Conservation (phyloP, 1,140 invertebrate genomes). For the Scaptomyza graminum region DNA sequence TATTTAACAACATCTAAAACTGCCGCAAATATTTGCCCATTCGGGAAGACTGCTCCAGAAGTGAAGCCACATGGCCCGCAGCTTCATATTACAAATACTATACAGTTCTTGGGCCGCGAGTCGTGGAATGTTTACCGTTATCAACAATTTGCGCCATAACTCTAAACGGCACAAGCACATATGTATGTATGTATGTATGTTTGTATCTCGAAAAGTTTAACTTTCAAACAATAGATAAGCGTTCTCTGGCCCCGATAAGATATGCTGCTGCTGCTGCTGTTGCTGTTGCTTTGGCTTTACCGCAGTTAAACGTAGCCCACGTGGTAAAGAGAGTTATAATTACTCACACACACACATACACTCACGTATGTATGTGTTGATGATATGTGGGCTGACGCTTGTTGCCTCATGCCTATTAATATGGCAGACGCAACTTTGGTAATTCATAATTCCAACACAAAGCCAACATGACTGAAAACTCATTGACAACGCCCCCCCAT, state of each 20-base stretch:
- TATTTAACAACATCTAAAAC: slow-evolving; percentile 56
- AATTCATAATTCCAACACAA: slow-evolving; percentile 65
- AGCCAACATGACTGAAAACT: slow-evolving; percentile 46
- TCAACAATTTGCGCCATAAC: slow-evolving; percentile 71
- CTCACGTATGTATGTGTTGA: neutral
- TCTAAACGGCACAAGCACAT: slow-evolving; percentile 30
- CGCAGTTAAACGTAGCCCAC: slow-evolving; percentile 19
- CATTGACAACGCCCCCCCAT: slow-evolving; percentile 41
- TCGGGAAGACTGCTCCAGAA: neutral
- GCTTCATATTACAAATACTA: slow-evolving; percentile 6
- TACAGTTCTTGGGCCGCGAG: neutral
- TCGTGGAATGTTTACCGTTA: slow-evolving; percentile 53
- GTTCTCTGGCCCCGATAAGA: slow-evolving; percentile 54
- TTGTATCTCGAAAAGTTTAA: slow-evolving; percentile 45
- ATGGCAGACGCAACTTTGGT: slow-evolving; percentile 43
- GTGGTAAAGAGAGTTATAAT: slow-evolving; percentile 5
- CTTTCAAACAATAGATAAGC: slow-evolving; percentile 64
- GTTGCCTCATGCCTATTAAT: slow-evolving; percentile 37
- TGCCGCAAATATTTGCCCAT: slow-evolving; percentile 70
- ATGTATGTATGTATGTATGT: slow-evolving; percentile 31
- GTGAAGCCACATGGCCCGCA: slow-evolving; percentile 15
- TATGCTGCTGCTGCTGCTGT: slow-evolving; percentile 46
- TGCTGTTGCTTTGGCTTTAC: neutral
- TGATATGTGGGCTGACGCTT: slow-evolving; percentile 10
- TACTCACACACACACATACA: neutral